Evolutionary conservation across 2,113 vertebrate genomes (phyloP).

Genomic region (Brachypodius melanocephalos): DNA sequence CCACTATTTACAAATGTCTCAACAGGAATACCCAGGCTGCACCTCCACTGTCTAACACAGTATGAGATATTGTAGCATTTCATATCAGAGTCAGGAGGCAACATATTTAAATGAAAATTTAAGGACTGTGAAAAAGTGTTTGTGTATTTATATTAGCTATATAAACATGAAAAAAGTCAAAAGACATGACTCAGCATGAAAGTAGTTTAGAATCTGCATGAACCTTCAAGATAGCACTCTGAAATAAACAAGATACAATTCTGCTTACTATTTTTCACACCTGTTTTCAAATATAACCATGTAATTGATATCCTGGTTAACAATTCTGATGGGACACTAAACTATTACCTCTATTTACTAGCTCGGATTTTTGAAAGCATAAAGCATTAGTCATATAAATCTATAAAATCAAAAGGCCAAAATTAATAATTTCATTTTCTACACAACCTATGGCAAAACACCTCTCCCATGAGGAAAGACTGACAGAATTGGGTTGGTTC

Average conservation of each 20-base stretch:
- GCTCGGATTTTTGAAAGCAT: neutral
- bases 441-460: neutral
- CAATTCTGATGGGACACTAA: neutral
- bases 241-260: neutral
- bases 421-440: neutral
- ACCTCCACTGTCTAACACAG: neutral
- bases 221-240: neutral
- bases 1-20: neutral
- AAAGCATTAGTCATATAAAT: neutral
- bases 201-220: neutral
- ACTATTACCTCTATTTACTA: neutral
- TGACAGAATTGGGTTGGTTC: neutral
- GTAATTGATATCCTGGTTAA: neutral
- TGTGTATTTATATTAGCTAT: neutral
- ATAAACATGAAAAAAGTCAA: neutral
- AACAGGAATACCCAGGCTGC: neutral
- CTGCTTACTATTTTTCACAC: neutral
- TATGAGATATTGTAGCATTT: neutral
- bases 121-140: neutral
- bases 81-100: neutral
- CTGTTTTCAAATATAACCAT: neutral
- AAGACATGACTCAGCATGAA: neutral
- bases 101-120: neutral
- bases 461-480: neutral
- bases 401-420: neutral